phyloP scores from a whole-genome alignment of 2,888 invertebrate species.

The Morpho achilles region DNA sequence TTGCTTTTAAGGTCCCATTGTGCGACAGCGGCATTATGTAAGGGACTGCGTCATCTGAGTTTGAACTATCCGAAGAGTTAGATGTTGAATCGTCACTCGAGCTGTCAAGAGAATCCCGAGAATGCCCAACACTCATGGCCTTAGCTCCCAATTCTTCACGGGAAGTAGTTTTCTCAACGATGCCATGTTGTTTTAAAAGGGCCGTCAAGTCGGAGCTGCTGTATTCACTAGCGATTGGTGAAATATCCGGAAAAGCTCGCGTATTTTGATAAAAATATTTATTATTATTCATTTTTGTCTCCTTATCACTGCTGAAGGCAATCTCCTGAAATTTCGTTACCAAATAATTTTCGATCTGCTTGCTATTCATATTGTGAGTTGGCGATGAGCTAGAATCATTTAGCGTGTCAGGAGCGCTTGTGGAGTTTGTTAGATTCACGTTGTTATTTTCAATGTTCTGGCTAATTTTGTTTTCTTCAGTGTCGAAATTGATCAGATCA shows the following conservation, averaged over 20 bases:
- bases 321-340: constrained; percentile 63
- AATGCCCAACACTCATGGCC: constrained; percentile 60
- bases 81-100: constrained; percentile 69
- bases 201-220: constrained; percentile 55
- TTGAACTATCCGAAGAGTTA: constrained; percentile 57
- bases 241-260: constrained; percentile 66
- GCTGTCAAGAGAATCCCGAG: constrained; percentile 55
- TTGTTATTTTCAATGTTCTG: constrained; percentile 61
- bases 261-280: constrained; percentile 64
- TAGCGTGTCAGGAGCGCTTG: constrained; percentile 34
- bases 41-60: constrained; percentile 68
- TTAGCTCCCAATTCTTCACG: constrained; percentile 46
- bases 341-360: constrained; percentile 63
- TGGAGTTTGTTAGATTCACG: constrained; percentile 43
- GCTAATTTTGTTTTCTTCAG: constrained; percentile 38
- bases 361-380: constrained; percentile 56
- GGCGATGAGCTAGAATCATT: constrained; percentile 44
- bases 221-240: constrained; percentile 55
- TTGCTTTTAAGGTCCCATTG: constrained; percentile 80
- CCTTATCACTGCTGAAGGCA: constrained; percentile 42
- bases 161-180: constrained; percentile 43
- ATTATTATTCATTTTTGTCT: constrained; percentile 43
- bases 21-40: constrained; percentile 85
- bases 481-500: constrained; percentile 48
- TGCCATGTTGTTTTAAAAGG: constrained; percentile 45